Evolutionary conservation across 2,888 invertebrate species (phyloP), one percentile per base, ranked within the genome.

Genomic region (Operophtera brumata): DNA sequence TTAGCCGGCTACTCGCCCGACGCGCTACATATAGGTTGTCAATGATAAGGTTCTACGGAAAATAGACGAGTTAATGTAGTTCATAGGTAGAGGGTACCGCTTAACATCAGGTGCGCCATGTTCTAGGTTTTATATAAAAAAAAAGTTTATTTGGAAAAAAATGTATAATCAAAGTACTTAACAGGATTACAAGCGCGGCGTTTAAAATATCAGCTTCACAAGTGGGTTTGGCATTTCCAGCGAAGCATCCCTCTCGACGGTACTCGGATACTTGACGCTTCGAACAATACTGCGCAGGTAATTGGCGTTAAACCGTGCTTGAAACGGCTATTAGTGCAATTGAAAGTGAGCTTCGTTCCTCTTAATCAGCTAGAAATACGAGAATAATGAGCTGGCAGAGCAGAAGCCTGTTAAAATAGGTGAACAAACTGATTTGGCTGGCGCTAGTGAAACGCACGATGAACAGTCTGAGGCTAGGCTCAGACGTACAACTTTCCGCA

Each of bases 221-320:
- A 68, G 66, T 66, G 55, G 58, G 59, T 62, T 66, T 65, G 64
- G 57, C 52, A 61, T 61, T 61, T 65, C 26, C 43, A 48, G 20
- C 28, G 39, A 51, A 64, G 66, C 58, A 79, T 74, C 72, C 68
- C 70, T 67, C 68, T 73, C 59, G 54, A 63, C 54, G 60, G 50
- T 41, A 55, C 65, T 64, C 63, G 63, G 71, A 75, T 78, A 80
- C 80, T 83, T 74, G 78, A 80, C 69, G 73, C 75, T 73, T 59
- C 57, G 67, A 81, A 84, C 79, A 83, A 82, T 78, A 70, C 67
- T 75, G 71, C 64, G 73, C 80, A 78, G 80, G 77, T 84, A 86
- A 84, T 84, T 83, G 82, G 81, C 77, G 83, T 84, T 82, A 82
- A 84, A 75, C 75, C 71, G 68, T 72, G 68, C 77, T 80, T 67